Base-by-base conservation (phyloP, 2,888 invertebrate species). In the Nephrotoma flavescens region DNA sequence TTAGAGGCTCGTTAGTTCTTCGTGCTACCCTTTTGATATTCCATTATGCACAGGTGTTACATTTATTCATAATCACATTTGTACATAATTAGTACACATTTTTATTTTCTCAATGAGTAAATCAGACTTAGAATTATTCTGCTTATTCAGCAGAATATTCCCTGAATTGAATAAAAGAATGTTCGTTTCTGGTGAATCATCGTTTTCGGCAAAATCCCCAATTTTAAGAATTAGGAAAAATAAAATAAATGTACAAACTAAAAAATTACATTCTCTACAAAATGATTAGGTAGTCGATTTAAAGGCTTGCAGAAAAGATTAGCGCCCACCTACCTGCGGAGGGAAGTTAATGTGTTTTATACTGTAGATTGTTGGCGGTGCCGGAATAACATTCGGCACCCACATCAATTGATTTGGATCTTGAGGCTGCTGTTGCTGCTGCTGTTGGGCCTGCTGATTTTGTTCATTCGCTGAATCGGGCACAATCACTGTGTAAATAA, bases 331-430 rank as follows among this genome's bases (percentile, higher is more conserved):
- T 91, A 92, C 92, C 91, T 92, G 92, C 87, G 91, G 90, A 71
- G 71, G 71, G 89, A 91, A 92, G 89, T 92, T 92, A 87, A 92
- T 89, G 88, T 91, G 91, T 83, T 91, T 91, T 87, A 92, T 91
- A 87, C 91, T 91, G 89, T 91, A 92, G 89, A 88, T 90, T 90
- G 88, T 90, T 89, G 89, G 91, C 91, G 88, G 89, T 89, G 88
- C 91, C 91, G 86, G 91, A 90, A 87, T 91, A 90, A 91, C 91
- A 91, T 52, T 52, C n/a, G 86, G 86, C 9, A 86, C 52, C 86
- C 86, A 86, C 44, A 86, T 41, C 11, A 86, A 41, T 57, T 87
- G 88, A 88, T 41, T 87, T 4, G 86, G 44, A 45, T 31, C 86
- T 45, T 86, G 45, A 6, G 44, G 45, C 6, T 15, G 45, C 41